Conservation (phyloP, 2,113 vertebrate genomes). For the Amphiprion percula region DNA sequence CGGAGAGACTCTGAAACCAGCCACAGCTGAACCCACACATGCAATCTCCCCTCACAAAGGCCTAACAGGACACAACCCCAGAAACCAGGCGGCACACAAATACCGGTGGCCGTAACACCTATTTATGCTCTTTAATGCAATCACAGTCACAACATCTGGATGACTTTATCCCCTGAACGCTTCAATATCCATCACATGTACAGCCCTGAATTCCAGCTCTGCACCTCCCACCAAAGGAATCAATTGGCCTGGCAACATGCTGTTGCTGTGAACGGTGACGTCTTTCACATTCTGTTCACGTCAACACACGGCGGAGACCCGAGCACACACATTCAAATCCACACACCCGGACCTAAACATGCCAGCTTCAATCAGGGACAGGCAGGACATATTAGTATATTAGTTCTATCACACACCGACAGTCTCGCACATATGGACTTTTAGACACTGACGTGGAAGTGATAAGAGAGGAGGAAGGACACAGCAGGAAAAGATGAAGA, state of each 20-base stretch:
- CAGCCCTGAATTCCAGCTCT: background rate
- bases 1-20: too few relatives aligned
- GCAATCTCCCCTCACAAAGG: too few relatives aligned
- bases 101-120: too few relatives aligned
- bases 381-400: constrained; percentile 35
- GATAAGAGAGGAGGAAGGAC: background rate
- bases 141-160: background rate
- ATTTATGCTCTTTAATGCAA: background rate
- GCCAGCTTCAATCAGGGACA: background rate
- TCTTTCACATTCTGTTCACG: constrained; percentile 61
- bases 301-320: constrained; percentile 11
- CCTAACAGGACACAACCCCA: too few relatives aligned
- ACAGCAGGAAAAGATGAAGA: constrained; percentile 4
- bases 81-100: too few relatives aligned
- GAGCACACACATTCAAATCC: background rate
- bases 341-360: background rate
- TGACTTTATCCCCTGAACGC: constrained; percentile 13
- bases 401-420: constrained; percentile 40
- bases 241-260: constrained; percentile 50
- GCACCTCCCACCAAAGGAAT: constrained; percentile 29
- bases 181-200: background rate
- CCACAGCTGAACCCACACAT: too few relatives aligned
- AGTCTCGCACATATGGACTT: background rate
- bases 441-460: background rate
- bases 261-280: constrained; percentile 48